Evolutionary conservation across 2,113 vertebrate genomes (phyloP), one percentile per base, ranked within the genome.

Genomic region (Prochilodus magdalenae): DNA sequence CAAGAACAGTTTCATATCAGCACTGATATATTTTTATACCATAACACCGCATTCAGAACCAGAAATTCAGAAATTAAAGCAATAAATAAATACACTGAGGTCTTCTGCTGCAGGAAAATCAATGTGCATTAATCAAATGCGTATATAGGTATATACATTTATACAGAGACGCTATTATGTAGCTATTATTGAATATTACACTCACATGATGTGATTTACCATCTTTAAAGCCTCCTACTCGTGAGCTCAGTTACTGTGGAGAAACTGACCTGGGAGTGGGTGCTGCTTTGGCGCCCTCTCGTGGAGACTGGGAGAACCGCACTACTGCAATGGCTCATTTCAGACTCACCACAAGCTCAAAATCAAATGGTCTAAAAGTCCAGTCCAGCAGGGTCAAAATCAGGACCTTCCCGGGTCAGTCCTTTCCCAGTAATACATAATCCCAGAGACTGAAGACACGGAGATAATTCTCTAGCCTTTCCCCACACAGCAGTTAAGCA

Each of bases 281-380:
- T 30, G 53, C 36, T 59, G 49, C 79, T 27, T 30, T 33, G 67
- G 26, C 80, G 53, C 36, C 74, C 74, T 59, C 81, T 47, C 5
- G 73, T 27, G 74, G 74, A 53, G 16, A 47, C 70, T 81, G 75
- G 36, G 24, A 11, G 53, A 26, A 75, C 29, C 16, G 3, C 73
- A 82, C 80, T 51, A 57, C 80, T 60, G 63, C 80, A 70, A 69
- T 75, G 33, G 49, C 66, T 59, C 44, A 16, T 24, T 70, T n/a
- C 66, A 44, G 8, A n/a, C 13, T 15, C 62, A 65, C 26, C 26
- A 33, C 4, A 30, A 66, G 63, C 29, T 66, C 27, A 65, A 27
- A 29, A 3, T 22, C 60, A 26, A 60, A 22, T 2, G 26, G n/a
- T 12, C 7, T n/a, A n/a, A n/a, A n/a, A 14, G 47, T 49, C 14